Conservation (phyloP, 2,888 invertebrate species). For the Netelia melanura region DNA sequence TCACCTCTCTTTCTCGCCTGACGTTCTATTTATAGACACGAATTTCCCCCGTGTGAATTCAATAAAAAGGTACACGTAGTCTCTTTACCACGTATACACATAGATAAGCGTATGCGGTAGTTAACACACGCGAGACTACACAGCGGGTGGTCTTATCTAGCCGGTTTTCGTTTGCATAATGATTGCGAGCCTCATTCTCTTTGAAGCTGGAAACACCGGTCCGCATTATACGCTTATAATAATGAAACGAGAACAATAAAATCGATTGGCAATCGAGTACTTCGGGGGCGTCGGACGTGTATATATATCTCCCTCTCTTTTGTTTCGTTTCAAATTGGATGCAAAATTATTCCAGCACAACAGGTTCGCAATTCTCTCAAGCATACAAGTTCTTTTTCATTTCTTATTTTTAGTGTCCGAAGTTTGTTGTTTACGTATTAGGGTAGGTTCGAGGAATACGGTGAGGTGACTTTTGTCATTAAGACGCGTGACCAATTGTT, state of each 20-base stretch:
- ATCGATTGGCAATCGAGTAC: background rate
- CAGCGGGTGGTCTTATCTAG: slow-evolving; percentile 17
- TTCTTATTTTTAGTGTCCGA: background rate
- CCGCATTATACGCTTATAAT: background rate
- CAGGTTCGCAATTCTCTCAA: background rate
- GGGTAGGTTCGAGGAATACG: background rate
- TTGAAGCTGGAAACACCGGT: slow-evolving; percentile 5
- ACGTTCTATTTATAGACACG: slow-evolving; percentile 60
- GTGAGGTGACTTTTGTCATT: background rate
- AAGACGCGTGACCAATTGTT: slow-evolving; percentile 28
- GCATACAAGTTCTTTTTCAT: background rate
- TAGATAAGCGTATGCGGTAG: background rate
- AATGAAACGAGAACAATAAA: background rate
- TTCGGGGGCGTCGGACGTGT: no score
- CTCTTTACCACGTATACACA: slow-evolving; percentile 17
- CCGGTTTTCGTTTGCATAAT: slow-evolving; percentile 63
- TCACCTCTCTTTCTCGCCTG: slow-evolving; percentile 42
- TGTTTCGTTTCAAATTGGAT: no score
- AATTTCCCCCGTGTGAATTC: slow-evolving; percentile 51
- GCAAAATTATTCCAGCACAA: no score
- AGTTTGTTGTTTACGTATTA: background rate
- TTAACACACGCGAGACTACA: slow-evolving; percentile 30
- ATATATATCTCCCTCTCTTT: no score
- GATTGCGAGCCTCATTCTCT: slow-evolving; percentile 41
- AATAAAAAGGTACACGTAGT: slow-evolving; percentile 53